phyloP scores from a whole-genome alignment of 2,797 vertebrate genomes.

The Podargus strigoides region DNA sequence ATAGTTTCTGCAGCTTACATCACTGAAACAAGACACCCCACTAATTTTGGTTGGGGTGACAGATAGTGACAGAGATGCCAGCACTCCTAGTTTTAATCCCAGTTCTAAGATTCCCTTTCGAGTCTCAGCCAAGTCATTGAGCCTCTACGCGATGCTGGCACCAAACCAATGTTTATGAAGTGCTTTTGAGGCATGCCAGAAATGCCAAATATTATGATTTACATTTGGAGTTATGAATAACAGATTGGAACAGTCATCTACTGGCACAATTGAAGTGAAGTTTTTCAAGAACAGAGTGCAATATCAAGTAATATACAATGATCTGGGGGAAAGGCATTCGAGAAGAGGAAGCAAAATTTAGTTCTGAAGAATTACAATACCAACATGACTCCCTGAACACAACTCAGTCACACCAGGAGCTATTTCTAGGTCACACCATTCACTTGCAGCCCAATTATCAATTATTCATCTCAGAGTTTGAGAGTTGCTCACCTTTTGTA shows the following conservation, averaged over 20 bases:
- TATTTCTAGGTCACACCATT: not conserved
- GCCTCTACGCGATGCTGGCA: not conserved
- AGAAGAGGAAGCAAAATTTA: not conserved
- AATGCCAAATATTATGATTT: not conserved
- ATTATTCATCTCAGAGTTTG: not conserved
- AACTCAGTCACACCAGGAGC: not conserved
- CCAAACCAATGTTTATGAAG: not conserved
- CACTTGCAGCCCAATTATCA: not conserved
- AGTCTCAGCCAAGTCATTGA: not conserved
- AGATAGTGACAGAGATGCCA: not conserved
- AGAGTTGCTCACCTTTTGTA: constrained; percentile 87
- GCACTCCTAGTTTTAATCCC: not conserved
- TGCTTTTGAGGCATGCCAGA: not conserved
- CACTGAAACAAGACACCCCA: not conserved
- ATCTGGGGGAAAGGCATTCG: not conserved
- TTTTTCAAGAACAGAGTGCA: not conserved
- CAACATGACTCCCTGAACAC: not conserved
- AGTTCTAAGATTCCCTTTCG: not conserved
- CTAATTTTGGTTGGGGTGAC: not conserved
- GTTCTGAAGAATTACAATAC: not conserved
- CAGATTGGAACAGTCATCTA: not conserved
- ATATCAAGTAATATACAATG: not conserved
- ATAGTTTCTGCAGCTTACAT: not conserved
- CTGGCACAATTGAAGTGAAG: not conserved
- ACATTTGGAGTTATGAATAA: not conserved